These are phyloP conservation scores for Aromia moschata DNA, from an alignment of 2,888 invertebrate genomes.

Conservation along the genomic window DNA sequence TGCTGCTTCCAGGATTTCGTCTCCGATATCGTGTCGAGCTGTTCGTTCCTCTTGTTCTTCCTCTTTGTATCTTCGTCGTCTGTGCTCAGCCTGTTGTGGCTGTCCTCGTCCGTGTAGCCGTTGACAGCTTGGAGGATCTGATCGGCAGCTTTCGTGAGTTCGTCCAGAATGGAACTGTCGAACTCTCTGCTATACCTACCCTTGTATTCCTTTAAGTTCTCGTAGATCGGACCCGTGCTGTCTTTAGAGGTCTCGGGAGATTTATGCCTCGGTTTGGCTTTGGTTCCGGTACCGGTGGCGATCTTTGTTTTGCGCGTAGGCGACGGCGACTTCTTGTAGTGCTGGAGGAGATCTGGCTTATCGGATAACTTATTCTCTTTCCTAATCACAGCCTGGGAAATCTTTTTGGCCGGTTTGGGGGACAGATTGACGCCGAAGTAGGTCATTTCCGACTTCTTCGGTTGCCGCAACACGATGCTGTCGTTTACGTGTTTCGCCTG, in stretches of 20 bases:
- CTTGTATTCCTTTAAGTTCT: slow-evolving; percentile 53
- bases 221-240: slow-evolving; percentile 54
- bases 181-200: slow-evolving; percentile 47
- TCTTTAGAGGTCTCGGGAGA: slow-evolving; percentile 30
- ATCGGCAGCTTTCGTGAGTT: slow-evolving; percentile 69
- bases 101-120: slow-evolving; percentile 65
- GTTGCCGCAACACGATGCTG: slow-evolving; percentile 56
- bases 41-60: slow-evolving; percentile 38
- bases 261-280: slow-evolving; percentile 30
- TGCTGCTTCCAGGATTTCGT: slow-evolving; percentile 58
- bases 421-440: slow-evolving; percentile 58
- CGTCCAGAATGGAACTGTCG: slow-evolving; percentile 64
- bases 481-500: slow-evolving; percentile 44
- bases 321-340: slow-evolving; percentile 42
- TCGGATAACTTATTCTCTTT: slow-evolving; percentile 48
- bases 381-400: slow-evolving; percentile 46
- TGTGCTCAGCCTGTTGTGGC: slow-evolving; percentile 52
- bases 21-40: slow-evolving; percentile 61
- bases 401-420: slow-evolving; percentile 48
- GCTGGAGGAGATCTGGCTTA: slow-evolving; percentile 56
- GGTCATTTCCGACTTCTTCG: slow-evolving; percentile 60
- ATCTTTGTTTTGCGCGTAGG: not conserved
- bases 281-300: not conserved
- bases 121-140: slow-evolving; percentile 68
- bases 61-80: slow-evolving; percentile 54